Conservation (phyloP, 2,113 vertebrate species). For the Malurus alboscapulatus region DNA sequence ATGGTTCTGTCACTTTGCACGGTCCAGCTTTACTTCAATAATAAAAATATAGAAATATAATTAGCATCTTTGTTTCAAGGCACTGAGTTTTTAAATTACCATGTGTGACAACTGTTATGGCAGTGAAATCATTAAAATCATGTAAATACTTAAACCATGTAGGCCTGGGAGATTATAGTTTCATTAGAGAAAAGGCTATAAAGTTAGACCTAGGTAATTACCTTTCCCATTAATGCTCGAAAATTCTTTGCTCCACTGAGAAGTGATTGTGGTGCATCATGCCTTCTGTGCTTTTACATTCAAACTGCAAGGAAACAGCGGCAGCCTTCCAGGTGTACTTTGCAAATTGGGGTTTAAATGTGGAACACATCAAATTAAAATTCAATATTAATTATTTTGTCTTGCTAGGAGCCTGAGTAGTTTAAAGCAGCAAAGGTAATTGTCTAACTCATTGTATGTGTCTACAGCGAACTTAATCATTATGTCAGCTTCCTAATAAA, state of each 20-base stretch:
- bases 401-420: conserved; percentile 87
- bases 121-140: conserved; percentile 81
- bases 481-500: conserved; percentile 99
- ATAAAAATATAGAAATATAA: conserved; percentile 71
- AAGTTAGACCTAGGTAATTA: conserved; percentile 87
- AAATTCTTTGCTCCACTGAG: conserved; percentile 86
- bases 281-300: conserved; percentile 81
- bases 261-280: conserved; percentile 76
- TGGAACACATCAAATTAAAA: conserved; percentile 95
- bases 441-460: conserved; percentile 92
- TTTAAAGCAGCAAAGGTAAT: conserved; percentile 91
- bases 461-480: conserved; percentile 97
- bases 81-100: conserved; percentile 68
- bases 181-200: conserved; percentile 86
- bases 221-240: conserved; percentile 84
- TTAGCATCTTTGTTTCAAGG: conserved; percentile 73
- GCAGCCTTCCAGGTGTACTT: conserved; percentile 91
- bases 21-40: conserved; percentile 52
- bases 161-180: conserved; percentile 85
- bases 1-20: conserved; percentile 12
- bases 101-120: conserved; percentile 72
- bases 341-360: conserved; percentile 95
- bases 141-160: conserved; percentile 81
- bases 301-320: conserved; percentile 81
- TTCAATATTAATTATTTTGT: conserved; percentile 98